Base-by-base conservation (phyloP, 2,113 vertebrate genomes). In the Nansenia antarctica region DNA sequence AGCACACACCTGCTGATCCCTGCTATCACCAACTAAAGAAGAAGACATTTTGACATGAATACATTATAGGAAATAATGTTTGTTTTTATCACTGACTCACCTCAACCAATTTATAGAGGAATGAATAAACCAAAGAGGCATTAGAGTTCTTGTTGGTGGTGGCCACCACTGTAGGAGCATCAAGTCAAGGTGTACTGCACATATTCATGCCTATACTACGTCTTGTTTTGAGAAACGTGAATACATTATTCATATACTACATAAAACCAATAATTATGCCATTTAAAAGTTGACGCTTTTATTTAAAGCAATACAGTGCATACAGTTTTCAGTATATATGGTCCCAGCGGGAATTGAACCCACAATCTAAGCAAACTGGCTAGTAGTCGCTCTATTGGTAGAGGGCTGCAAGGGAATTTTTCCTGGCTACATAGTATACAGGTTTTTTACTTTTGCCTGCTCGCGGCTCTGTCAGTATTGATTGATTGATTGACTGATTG, bases 91-190 rank as follows among this genome's bases (percentile, higher is more conserved):
- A 32, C 2, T 61, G 5, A 76, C 92, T 87, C 80, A 98, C 96
- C 95, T 98, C 95, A 14, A 98, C 94, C 1, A 95, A 76, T 87
- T 98, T 98, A 86, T 96, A 98, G 37, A 98, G 92, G 83, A 98
- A 98, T 27, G 96, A 87, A 64, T 95, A 98, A 1, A 98, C 95
- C 5, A 98, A 80, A 0, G 93, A 94, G 0, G 94, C 96, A 0
- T 98, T 98, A 14, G 94, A 93, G 34, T 98, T 98, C 89, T 95
- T 98, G 87, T 91, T 93, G 2, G 96, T 96, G 18, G 91, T 93
- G 62, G 95, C 93, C 74, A 98, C 95, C 93, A 98, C 96, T 98
- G 81, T 2, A 9, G 9, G 62, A 14, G 39, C n/a, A 22, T 59
- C 8, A 61, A 5, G 91, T 94, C 80, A 94, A 95, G 92, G 87